Base-by-base conservation (phyloP, 2,113 vertebrate species). In the Etia nguti region DNA sequence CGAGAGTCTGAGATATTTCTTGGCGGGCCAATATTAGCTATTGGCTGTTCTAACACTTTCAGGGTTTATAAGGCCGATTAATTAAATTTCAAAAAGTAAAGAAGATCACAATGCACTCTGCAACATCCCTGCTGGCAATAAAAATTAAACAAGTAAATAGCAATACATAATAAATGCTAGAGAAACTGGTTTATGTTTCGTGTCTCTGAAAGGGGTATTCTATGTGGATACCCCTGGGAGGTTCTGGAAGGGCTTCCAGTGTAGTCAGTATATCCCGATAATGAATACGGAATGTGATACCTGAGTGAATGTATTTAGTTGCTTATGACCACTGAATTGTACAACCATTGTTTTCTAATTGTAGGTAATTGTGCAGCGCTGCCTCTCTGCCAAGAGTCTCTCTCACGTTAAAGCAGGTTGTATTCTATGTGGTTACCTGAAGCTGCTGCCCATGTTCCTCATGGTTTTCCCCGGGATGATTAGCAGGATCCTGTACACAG, bases 391-490 rank as follows among this genome's bases (percentile, higher is more conserved):
- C 65, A 99, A 99, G 94, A 99, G 97, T 92, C 96, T 99, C 94
- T 99, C 98, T n/a, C 99, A 99, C 4, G 98, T 99, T 59, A 99
- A 99, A 93, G 98, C 92, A 0, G 99, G 98, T 26, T 99, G 99
- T 55, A 86, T 97, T 89, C 1, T 98, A 83, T 99, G 98, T 50
- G 99, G 98, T 1, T 99, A 99, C 94, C 90, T 99, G 87, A 99
- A 99, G 91, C 96, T 99, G 54, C 82, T 99, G 86, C 99, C 99
- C 54, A 99, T 99, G 99, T 99, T 99, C 82, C 96, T 99, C 70
- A 98, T 99, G 91, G 97, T 99, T 84, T 97, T 99, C 94, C 96
- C 98, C 0, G 98, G 99, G 1, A 99, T 99, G 99, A 97, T 99
- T 93, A 99, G 99, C 93, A 95, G 99, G 8, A 97, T 99, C 82